phyloP scores from a whole-genome alignment of 2,888 invertebrate genomes.

The Chaitophorus viminalis region DNA sequence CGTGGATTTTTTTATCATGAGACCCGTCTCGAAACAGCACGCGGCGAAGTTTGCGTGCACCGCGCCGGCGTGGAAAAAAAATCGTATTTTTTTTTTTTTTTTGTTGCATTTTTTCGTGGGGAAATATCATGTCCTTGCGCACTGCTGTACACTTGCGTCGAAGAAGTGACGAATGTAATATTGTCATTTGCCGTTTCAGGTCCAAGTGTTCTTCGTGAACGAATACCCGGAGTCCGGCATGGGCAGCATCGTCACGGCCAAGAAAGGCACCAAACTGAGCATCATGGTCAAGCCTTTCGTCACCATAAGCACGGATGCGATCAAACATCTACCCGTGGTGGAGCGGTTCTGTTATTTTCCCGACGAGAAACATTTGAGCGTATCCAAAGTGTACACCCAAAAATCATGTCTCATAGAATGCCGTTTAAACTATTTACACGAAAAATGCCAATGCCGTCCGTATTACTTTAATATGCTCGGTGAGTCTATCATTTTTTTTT shows the following conservation, averaged over 20 bases:
- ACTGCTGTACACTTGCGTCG: too few relatives aligned
- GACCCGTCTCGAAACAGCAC: too few relatives aligned
- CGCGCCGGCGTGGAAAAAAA: too few relatives aligned
- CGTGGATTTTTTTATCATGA: too few relatives aligned
- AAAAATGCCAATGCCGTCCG: slow-evolving; percentile 65
- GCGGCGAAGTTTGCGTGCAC: too few relatives aligned
- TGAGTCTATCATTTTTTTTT: slow-evolving; percentile 4
- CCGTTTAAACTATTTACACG: slow-evolving; percentile 64
- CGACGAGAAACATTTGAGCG: slow-evolving; percentile 64
- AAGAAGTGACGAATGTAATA: too few relatives aligned
- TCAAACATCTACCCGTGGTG: slow-evolving; percentile 63
- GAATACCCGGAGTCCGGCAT: slow-evolving; percentile 65
- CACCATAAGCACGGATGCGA: slow-evolving; percentile 64
- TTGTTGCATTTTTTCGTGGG: too few relatives aligned
- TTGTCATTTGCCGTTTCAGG: too few relatives aligned
- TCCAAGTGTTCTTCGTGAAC: slow-evolving; percentile 65
- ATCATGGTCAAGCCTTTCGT: slow-evolving; percentile 65
- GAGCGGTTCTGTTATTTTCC: slow-evolving; percentile 65
- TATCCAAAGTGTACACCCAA: slow-evolving; percentile 64
- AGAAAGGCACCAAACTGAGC: slow-evolving; percentile 64
- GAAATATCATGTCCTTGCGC: too few relatives aligned
- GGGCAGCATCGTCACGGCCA: slow-evolving; percentile 64
- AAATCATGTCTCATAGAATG: slow-evolving; percentile 65
- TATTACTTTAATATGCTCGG: slow-evolving; percentile 65
- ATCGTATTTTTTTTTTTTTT: too few relatives aligned